Evolutionary conservation across 2,113 vertebrate species (phyloP), one percentile per base, ranked within the genome.

Genomic region (Xiphophorus couchianus): DNA sequence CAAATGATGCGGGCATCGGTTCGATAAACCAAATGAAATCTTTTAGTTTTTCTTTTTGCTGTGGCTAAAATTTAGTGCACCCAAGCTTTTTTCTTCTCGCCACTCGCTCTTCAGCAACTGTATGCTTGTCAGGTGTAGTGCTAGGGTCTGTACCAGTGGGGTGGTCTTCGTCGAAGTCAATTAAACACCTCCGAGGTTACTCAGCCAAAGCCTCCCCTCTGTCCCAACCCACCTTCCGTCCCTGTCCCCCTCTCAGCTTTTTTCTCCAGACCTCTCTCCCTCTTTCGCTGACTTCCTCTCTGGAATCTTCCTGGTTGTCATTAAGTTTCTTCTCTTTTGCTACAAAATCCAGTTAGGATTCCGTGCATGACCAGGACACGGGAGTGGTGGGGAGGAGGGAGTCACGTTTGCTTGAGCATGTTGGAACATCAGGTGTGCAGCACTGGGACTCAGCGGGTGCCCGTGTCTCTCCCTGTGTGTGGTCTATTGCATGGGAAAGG

Each of bases 131-230:
- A 86, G 74, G 78, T 84, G 79, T 69, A 39, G 51, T 6, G 1
- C 66, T 69, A 74, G 28, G 33, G 27, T 37, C 33, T n/a, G 48
- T 17, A 77, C 73, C 75, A 82, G 79, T 80, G 77, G 81, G 89
- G 69, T 30, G 14, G 83, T 74, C 69, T 78, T 88, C 71, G 78
- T 77, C 77, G 65, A 86, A 91, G 84, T 93, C 90, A 92, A 90
- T 92, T 90, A 92, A 93, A 90, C 90, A 88, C 80, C 90, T 92
- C 78, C 65, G 13, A 87, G 91, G 90, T 37, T 85, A 70, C 58
- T 65, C 28, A 82, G 85, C 81, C 91, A 86, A 78, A 76, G 15
- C 51, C 74, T 77, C 65, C 76, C 71, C 66, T 0, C 66, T 71
- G 60, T 66, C 61, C 25, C 0, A 65, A 44, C 71, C 51, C 27